These are phyloP conservation scores for Ciona savignyi DNA, from an alignment of 23 tunicate genomes.

Conservation along the genomic window DNA sequence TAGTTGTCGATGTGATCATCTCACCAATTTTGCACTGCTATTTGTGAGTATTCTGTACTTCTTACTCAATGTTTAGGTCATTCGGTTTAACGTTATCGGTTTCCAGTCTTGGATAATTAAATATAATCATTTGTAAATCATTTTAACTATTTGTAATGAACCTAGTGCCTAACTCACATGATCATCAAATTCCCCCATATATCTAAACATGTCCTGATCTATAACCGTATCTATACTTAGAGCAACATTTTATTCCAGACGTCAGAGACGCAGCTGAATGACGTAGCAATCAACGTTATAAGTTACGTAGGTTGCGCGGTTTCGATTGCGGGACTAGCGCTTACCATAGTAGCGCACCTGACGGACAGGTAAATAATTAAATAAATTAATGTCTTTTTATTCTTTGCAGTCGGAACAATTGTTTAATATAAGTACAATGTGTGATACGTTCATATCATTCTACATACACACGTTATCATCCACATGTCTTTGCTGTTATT, in stretches of 20 bases:
- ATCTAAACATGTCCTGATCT: not conserved
- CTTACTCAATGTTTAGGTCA: not conserved
- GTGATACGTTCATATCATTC: too few species aligned
- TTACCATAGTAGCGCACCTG: not conserved
- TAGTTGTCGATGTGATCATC: not conserved
- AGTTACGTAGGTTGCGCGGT: conserved; percentile 8
- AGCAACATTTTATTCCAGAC: not conserved
- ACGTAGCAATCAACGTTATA: conserved; percentile 1
- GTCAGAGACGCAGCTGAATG: not conserved
- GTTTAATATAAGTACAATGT: too few species aligned
- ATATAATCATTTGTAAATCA: too few species aligned
- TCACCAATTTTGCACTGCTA: conserved; percentile 7
- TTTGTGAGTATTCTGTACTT: not conserved
- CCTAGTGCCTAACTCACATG: too few species aligned
- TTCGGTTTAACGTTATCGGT: too few species aligned
- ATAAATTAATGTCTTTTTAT: too few species aligned
- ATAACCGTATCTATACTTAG: not conserved
- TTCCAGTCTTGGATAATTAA: too few species aligned
- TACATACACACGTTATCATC: too few species aligned
- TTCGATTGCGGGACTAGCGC: not conserved
- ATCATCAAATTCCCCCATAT: not conserved
- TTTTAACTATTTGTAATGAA: too few species aligned
- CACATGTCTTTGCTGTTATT: not conserved
- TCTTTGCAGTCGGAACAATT: too few species aligned
- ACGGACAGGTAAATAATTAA: not conserved